Evolutionary conservation across 2,113 vertebrate species (phyloP).

Genomic region (Tenrec ecaudatus): DNA sequence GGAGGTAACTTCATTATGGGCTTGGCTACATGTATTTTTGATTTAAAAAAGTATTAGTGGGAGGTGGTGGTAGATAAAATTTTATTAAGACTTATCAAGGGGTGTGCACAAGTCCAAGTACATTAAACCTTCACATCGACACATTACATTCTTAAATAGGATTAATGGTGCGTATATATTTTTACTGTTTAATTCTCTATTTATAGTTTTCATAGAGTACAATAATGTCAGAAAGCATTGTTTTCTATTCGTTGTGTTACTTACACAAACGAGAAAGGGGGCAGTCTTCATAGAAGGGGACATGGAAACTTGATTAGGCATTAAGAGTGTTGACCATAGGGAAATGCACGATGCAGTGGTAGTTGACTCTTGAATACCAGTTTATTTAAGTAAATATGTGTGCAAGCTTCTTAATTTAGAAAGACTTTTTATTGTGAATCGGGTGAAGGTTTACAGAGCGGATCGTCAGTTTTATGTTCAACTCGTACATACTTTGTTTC

Average conservation of each 20-base stretch:
- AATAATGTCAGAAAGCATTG: not conserved
- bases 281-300: not conserved
- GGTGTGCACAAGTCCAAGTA: not conserved
- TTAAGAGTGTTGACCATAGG: not conserved
- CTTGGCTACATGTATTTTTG: not conserved
- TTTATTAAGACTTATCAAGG: slow-evolving; percentile 4
- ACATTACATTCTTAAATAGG: not conserved
- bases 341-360: not conserved
- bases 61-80: not conserved
- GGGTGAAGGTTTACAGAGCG: no score
- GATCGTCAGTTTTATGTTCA: no score
- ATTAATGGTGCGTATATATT: not conserved
- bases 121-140: not conserved
- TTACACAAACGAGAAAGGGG: not conserved
- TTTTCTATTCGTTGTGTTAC: slow-evolving; percentile 1
- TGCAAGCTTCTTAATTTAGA: no score
- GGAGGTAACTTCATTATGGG: not conserved
- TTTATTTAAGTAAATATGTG: not conserved
- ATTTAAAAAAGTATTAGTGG: not conserved
- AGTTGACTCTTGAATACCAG: not conserved
- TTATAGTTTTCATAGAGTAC: slow-evolving; percentile 28
- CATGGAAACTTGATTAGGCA: not conserved
- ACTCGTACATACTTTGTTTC: no score
- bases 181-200: not conserved
- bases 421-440: no score